Conservation (phyloP, 2,888 invertebrate species). For the Dusona sp. region DNA sequence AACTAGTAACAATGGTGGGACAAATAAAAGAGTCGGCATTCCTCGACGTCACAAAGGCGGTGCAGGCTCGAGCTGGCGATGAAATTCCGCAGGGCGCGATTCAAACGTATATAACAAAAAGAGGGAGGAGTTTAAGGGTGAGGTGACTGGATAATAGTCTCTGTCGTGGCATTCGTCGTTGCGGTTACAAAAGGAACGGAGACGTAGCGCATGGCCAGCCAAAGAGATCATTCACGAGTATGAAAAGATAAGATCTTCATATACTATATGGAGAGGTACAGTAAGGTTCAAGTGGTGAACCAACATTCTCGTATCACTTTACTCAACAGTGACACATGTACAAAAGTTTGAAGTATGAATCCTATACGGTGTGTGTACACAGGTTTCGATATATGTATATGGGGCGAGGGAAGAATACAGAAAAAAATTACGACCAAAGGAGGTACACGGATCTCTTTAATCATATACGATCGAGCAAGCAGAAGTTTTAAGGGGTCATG, state of each 20-base stretch:
- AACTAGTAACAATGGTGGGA: constrained; percentile 46
- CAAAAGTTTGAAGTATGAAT: constrained; percentile 56
- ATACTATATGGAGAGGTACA: constrained; percentile 11
- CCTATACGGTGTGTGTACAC: background rate
- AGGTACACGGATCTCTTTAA: constrained; percentile 39
- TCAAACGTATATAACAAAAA: constrained; percentile 37
- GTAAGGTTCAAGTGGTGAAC: constrained; percentile 57
- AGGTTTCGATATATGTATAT: background rate
- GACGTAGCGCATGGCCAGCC: constrained; percentile 34
- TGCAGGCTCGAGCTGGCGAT: constrained; percentile 12
- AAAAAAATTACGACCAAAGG: constrained; percentile 9
- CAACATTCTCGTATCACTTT: constrained; percentile 47
- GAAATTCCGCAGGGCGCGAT: constrained; percentile 52
- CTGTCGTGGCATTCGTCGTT: constrained; percentile 54
- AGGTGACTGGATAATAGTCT: constrained; percentile 60
- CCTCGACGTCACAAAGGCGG: constrained; percentile 27
- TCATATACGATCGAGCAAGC: constrained; percentile 41
- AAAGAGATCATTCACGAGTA: constrained; percentile 58
- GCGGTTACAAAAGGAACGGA: constrained; percentile 54
- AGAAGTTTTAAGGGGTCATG: constrained; percentile 44
- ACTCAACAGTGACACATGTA: constrained; percentile 44
- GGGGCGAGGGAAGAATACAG: constrained; percentile 21
- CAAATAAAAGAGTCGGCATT: constrained; percentile 43
- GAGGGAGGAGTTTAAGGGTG: constrained; percentile 18
- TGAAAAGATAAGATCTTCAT: constrained; percentile 62